Evolutionary conservation across 1,140 invertebrate species (phyloP).

Genomic region (Plutomurus gul): DNA sequence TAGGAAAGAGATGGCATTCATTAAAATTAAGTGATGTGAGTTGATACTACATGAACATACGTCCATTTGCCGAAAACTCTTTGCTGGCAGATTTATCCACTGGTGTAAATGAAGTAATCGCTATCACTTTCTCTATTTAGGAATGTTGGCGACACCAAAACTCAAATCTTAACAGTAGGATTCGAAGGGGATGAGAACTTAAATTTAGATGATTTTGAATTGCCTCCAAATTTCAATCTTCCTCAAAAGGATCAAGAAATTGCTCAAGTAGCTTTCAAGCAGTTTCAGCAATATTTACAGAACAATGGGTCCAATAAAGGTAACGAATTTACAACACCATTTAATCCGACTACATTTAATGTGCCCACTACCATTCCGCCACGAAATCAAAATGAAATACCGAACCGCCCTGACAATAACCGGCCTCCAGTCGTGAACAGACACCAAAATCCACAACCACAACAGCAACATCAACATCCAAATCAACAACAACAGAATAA

Average conservation of each 20-base stretch:
- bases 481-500: background rate
- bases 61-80: too few relatives aligned
- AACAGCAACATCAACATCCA: background rate
- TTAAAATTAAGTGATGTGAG: too few relatives aligned
- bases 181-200: constrained; percentile 47
- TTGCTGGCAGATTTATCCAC: too few relatives aligned
- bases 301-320: constrained; percentile 7
- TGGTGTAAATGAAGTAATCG: background rate
- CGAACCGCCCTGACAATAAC: background rate
- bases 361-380: too few relatives aligned
- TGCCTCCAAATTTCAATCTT: constrained; percentile 13
- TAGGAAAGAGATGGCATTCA: too few relatives aligned
- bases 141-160: constrained; percentile 25
- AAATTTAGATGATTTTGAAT: constrained; percentile 49
- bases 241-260: constrained; percentile 36
- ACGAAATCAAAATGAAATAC: too few relatives aligned
- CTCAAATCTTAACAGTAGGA: constrained; percentile 49
- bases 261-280: constrained; percentile 45
- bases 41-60: too few relatives aligned
- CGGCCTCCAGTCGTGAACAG: background rate
- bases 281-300: constrained; percentile 47
- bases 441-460: background rate
- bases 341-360: background rate
- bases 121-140: background rate
- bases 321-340: background rate